Evolutionary conservation across 2,888 invertebrate genomes (phyloP).

Genomic region (Drosophila kambysellisi): DNA sequence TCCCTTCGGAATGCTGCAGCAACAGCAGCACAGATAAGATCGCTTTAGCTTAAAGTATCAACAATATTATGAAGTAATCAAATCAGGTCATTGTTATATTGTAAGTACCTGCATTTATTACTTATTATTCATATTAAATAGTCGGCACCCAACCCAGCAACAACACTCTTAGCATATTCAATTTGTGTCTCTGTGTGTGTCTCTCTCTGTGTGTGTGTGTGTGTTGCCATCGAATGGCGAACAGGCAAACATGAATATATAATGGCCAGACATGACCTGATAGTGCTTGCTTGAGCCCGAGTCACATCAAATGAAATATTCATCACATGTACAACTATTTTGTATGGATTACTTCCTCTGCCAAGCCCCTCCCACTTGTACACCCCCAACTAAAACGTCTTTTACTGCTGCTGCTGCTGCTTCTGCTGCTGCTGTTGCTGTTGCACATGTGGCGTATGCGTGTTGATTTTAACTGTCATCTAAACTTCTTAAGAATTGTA

Average conservation of each 20-base stretch:
- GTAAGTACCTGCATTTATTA: slow-evolving; percentile 38
- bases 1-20: slow-evolving; percentile 22
- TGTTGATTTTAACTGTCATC: slow-evolving; percentile 52
- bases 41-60: slow-evolving; percentile 42
- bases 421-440: background rate
- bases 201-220: background rate
- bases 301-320: slow-evolving; percentile 49
- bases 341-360: slow-evolving; percentile 44
- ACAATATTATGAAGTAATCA: slow-evolving; percentile 46
- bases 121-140: slow-evolving; percentile 51
- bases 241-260: slow-evolving; percentile 41
- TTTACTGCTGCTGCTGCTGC: background rate
- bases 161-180: slow-evolving; percentile 21
- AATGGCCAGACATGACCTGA: slow-evolving; percentile 27
- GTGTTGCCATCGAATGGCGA: slow-evolving; percentile 39
- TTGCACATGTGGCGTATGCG: slow-evolving; percentile 52
- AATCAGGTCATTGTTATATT: slow-evolving; percentile 37
- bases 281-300: slow-evolving; percentile 1
- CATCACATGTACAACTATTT: slow-evolving; percentile 58
- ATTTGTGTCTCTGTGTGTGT: slow-evolving; percentile 19
- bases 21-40: slow-evolving; percentile 18
- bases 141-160: background rate
- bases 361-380: background rate
- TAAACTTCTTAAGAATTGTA: slow-evolving; percentile 24
- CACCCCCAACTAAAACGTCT: background rate